Percentiles rank a stretch among this genome's conserved stretches.
Conservation (phyloP, 2,888 invertebrate species). For the Agrotis clavis region DNA sequence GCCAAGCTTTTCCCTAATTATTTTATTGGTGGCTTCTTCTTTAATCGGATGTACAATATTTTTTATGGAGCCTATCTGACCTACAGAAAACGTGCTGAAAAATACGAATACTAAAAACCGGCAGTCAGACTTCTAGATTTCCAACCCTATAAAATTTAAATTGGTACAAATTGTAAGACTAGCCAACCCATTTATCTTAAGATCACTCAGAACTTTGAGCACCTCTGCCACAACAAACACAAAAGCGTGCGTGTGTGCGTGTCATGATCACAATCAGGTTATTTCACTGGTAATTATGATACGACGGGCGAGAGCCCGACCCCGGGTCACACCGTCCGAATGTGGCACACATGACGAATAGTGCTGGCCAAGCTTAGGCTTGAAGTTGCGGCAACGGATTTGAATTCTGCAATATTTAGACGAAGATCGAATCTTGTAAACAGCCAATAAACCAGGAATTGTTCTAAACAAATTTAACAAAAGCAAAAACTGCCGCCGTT, state of each 20-base stretch:
- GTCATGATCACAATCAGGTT: slow-evolving; percentile 90
- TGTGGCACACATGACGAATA: slow-evolving; percentile 82
- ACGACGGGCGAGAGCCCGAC: slow-evolving; percentile 86
- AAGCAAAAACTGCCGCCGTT: too few species aligned
- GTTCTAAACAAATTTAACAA: too few species aligned
- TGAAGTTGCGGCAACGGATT: slow-evolving; percentile 40
- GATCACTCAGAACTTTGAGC: slow-evolving; percentile 70
- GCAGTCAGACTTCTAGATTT: too few species aligned
- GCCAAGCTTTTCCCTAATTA: too few species aligned
- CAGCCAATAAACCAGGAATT: background rate
- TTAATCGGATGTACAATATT: too few species aligned
- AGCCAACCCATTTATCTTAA: background rate
- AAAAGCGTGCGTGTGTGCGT: slow-evolving; percentile 84
- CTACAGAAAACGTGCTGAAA: too few species aligned
- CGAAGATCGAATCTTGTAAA: background rate
- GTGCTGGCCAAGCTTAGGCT: slow-evolving; percentile 40
- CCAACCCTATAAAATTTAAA: too few species aligned
- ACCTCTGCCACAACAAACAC: slow-evolving; percentile 76
- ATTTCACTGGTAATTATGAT: slow-evolving; percentile 91
- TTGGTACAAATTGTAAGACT: too few species aligned
- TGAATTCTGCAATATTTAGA: slow-evolving; percentile 4
- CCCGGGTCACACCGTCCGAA: slow-evolving; percentile 83
- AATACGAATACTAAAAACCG: too few species aligned
- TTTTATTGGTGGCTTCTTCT: too few species aligned
- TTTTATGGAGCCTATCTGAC: too few species aligned